These are phyloP conservation scores for Erythrolamprus reginae DNA, from an alignment of 2,113 vertebrate genomes.

Conservation along the genomic window DNA sequence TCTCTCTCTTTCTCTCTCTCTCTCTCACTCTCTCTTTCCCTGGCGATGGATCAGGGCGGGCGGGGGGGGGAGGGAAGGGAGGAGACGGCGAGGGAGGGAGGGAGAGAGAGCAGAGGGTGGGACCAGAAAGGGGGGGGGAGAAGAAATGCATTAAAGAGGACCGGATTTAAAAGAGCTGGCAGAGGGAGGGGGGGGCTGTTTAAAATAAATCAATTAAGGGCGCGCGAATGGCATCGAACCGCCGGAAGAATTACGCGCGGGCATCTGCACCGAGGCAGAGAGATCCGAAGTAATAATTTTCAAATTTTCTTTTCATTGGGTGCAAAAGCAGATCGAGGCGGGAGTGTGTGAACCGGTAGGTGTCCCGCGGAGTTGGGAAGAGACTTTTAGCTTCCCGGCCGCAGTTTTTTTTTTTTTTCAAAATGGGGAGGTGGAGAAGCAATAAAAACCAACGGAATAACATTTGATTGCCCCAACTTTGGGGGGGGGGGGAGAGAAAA, in stretches of 20 bases:
- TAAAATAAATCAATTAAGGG: slow-evolving; percentile 35
- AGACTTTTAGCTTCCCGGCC: neutral
- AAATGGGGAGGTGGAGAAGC: neutral
- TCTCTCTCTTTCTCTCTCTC: slow-evolving; percentile 40
- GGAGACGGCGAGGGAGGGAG: neutral
- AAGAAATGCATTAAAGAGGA: neutral
- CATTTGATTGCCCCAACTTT: too few species aligned
- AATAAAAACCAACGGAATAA: neutral
- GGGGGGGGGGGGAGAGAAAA: too few species aligned
- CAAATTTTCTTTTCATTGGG: neutral
- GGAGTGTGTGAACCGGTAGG: neutral
- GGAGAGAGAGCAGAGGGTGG: neutral
- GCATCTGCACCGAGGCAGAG: neutral
- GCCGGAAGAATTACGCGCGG: neutral
- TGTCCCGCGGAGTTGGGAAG: neutral
- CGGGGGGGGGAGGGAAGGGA: neutral
- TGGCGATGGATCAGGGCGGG: neutral
- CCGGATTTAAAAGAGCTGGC: neutral
- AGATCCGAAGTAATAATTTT: neutral
- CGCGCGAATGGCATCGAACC: neutral
- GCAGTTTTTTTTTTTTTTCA: neutral
- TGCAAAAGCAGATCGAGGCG: neutral
- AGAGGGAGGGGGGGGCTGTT: neutral
- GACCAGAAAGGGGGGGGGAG: neutral
- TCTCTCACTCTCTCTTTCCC: slow-evolving; percentile 22